phyloP scores from a whole-genome alignment of 2,797 vertebrate genomes.

The Dipus sagitta region DNA sequence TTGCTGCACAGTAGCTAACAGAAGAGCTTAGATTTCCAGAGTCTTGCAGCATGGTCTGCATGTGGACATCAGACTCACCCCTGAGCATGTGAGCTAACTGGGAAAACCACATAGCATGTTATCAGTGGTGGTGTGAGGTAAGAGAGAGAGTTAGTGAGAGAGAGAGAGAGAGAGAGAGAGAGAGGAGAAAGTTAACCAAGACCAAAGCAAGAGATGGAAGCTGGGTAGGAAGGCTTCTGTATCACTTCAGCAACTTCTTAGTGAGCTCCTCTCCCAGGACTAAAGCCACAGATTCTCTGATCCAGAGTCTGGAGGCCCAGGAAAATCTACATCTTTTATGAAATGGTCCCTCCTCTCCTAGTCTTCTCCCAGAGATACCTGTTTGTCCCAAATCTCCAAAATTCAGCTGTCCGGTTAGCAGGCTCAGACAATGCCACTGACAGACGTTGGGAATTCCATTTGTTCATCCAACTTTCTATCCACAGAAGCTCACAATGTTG shows the following conservation, averaged over 20 bases:
- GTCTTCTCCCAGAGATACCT: neutral
- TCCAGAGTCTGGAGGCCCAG: neutral
- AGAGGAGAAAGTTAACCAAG: neutral
- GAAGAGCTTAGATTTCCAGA: neutral
- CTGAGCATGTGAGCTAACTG: neutral
- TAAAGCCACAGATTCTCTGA: neutral
- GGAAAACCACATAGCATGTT: neutral
- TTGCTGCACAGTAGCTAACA: too few species aligned
- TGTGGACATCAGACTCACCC: neutral
- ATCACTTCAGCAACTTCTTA: neutral
- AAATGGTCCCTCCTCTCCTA: neutral
- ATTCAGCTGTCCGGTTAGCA: constrained; percentile 9
- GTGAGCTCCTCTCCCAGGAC: neutral
- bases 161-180: too few species aligned
- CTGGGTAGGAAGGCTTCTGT: too few species aligned
- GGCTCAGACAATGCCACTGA: constrained; percentile 65
- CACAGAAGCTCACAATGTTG: constrained; percentile 64
- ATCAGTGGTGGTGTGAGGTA: neutral
- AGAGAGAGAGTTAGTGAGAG: neutral
- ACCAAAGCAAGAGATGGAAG: neutral
- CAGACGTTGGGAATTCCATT: constrained; percentile 64
- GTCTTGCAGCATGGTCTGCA: neutral
- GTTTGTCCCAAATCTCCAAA: constrained; percentile 23
- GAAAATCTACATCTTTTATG: neutral
- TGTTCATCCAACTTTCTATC: constrained; percentile 57